These are phyloP conservation scores for Gallirallus australis DNA, from an alignment of 2,797 vertebrate genomes.

Conservation along the genomic window DNA sequence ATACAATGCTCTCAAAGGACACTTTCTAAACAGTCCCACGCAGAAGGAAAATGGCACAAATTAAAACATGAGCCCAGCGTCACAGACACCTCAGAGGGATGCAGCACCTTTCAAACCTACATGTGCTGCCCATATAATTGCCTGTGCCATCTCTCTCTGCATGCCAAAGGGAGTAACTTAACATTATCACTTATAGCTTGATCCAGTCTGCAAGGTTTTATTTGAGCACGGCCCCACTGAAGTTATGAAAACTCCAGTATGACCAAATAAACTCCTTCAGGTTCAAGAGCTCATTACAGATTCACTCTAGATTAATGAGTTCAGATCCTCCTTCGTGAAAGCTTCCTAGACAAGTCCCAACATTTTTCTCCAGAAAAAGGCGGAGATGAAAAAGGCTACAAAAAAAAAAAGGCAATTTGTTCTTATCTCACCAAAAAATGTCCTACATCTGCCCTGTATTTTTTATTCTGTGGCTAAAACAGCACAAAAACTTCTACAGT, in stretches of 20 bases:
- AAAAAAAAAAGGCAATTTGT: not conserved
- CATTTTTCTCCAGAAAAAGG: not conserved
- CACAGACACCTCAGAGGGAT: not conserved
- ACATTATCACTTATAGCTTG: not conserved
- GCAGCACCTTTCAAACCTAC: not conserved
- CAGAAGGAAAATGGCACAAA: not conserved
- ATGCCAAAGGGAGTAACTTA: not conserved
- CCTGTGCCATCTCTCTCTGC: not conserved
- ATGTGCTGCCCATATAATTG: not conserved
- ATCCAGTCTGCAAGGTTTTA: not conserved
- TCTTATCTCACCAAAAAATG: not conserved
- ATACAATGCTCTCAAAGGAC: not conserved
- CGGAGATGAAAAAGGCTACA: not conserved
- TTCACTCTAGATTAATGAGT: not conserved
- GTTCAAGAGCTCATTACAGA: not conserved
- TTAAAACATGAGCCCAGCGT: not conserved
- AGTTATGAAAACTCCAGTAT: not conserved
- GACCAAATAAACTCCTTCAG: not conserved
- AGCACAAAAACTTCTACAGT: not conserved
- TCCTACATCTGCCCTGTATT: not conserved
- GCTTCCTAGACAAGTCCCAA: not conserved
- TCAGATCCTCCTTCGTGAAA: not conserved
- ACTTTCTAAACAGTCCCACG: not conserved
- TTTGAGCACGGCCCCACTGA: not conserved
- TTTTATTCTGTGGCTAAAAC: not conserved